phyloP scores from a whole-genome alignment of 2,113 vertebrate species.

The Phoxinus phoxinus region DNA sequence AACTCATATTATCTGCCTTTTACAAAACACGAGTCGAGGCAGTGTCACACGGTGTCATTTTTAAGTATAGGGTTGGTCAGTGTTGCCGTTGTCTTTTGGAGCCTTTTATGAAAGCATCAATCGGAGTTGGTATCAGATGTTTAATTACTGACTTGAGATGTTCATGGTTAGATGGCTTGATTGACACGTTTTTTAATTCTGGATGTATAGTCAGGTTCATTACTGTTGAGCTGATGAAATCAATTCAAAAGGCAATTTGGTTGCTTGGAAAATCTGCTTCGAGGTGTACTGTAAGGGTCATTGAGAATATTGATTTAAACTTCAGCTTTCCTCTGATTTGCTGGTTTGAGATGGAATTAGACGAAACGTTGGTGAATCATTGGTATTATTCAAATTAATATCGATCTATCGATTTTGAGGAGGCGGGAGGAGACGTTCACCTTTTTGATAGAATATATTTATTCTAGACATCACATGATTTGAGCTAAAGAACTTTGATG shows the following conservation, averaged over 20 bases:
- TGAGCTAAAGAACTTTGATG: background rate
- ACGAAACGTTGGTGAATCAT: background rate
- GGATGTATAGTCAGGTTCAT: constrained; percentile 26
- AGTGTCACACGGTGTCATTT: constrained; percentile 59
- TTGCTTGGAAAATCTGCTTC: constrained; percentile 34
- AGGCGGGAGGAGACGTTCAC: background rate
- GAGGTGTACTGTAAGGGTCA: constrained; percentile 38
- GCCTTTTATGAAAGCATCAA: constrained; percentile 29
- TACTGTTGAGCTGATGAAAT: constrained; percentile 28
- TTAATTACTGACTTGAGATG: constrained; percentile 29
- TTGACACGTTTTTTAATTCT: background rate
- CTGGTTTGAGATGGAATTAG: constrained; percentile 27
- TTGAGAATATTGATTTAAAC: constrained; percentile 23
- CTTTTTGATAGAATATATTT: background rate
- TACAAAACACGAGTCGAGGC: constrained; percentile 63
- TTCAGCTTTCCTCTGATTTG: constrained; percentile 21
- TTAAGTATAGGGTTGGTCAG: background rate
- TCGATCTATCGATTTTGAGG: background rate
- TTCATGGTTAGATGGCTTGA: constrained; percentile 34
- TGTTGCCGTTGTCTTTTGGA: background rate
- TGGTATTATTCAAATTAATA: constrained; percentile 7
- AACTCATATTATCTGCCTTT: constrained; percentile 74
- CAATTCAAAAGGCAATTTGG: constrained; percentile 41
- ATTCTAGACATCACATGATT: background rate
- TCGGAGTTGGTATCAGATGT: constrained; percentile 28